Percentiles rank a stretch among this genome's conserved stretches.
phyloP scores from a whole-genome alignment of 2,888 invertebrate species.

The Thymelicus acteon region DNA sequence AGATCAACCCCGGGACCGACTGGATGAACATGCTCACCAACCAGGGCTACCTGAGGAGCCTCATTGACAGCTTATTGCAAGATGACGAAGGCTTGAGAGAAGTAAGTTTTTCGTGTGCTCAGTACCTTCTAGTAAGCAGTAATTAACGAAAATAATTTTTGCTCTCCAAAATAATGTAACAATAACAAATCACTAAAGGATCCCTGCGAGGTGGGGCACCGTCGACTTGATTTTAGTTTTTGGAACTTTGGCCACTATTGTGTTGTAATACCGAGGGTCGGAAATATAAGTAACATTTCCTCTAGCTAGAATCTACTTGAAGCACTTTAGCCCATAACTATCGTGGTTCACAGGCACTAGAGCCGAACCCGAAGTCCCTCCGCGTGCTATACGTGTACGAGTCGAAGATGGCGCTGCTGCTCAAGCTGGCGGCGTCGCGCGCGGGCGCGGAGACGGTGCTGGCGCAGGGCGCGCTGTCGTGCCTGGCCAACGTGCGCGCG shows the following conservation, averaged over 20 bases:
- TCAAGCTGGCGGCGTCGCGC: conserved; percentile 87
- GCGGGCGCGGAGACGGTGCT: conserved; percentile 89
- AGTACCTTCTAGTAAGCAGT: background rate
- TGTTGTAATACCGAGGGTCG: background rate
- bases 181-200: no score
- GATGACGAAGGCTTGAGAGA: conserved; percentile 88
- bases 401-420: conserved; percentile 92
- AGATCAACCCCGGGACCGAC: conserved; percentile 88
- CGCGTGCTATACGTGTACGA: conserved; percentile 94
- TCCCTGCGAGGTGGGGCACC: no score
- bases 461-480: conserved; percentile 90
- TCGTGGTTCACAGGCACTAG: conserved; percentile 76
- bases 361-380: conserved; percentile 87
- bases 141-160: background rate
- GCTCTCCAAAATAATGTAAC: no score
- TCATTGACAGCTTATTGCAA: conserved; percentile 91
- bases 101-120: conserved; percentile 53
- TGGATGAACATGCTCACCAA: conserved; percentile 74
- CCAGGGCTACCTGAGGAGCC: conserved; percentile 90
- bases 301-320: no score
- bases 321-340: no score
- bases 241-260: no score
- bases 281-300: no score
- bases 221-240: no score
- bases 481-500: conserved; percentile 87